Evolutionary conservation across 2,797 vertebrate species (phyloP).

Genomic region (Notolabrus celidotus): DNA sequence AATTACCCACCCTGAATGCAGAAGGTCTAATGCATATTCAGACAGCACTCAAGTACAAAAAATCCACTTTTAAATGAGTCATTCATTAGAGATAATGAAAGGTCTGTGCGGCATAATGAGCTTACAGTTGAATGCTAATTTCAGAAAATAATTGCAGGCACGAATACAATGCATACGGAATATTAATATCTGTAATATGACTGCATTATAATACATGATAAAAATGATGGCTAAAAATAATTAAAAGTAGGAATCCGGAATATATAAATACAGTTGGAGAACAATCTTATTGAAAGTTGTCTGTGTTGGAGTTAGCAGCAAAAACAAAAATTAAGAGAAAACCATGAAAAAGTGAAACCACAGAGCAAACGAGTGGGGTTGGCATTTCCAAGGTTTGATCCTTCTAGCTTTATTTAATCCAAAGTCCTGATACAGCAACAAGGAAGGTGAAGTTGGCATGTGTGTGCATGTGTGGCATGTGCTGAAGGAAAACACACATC

Average conservation of each 20-base stretch:
- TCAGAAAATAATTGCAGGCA: conserved; percentile 56
- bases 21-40: conserved; percentile 37
- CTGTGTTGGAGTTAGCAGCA: conserved; percentile 34
- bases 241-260: conserved; percentile 27
- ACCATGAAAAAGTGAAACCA: conserved; percentile 31
- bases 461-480: conserved; percentile 23
- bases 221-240: conserved; percentile 57
- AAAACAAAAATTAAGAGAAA: conserved; percentile 23
- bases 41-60: conserved; percentile 29
- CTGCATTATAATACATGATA: conserved; percentile 26
- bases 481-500: conserved; percentile 17
- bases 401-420: conserved; percentile 19
- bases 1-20: conserved; percentile 22
- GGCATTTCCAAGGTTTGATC: conserved; percentile 43
- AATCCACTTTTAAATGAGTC: conserved; percentile 36
- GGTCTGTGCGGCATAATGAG: conserved; percentile 60
- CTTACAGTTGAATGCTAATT: conserved; percentile 57
- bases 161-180: conserved; percentile 41
- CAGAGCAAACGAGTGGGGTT: conserved; percentile 7
- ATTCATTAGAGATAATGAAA: conserved; percentile 72
- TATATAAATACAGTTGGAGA: conserved; percentile 35
- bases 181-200: conserved; percentile 46
- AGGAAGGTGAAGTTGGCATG: conserved; percentile 28
- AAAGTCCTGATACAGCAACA: conserved; percentile 38
- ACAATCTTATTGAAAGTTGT: conserved; percentile 58